Evolutionary conservation across 2,113 vertebrate genomes (phyloP).

Genomic region (Erpornis zantholeuca): DNA sequence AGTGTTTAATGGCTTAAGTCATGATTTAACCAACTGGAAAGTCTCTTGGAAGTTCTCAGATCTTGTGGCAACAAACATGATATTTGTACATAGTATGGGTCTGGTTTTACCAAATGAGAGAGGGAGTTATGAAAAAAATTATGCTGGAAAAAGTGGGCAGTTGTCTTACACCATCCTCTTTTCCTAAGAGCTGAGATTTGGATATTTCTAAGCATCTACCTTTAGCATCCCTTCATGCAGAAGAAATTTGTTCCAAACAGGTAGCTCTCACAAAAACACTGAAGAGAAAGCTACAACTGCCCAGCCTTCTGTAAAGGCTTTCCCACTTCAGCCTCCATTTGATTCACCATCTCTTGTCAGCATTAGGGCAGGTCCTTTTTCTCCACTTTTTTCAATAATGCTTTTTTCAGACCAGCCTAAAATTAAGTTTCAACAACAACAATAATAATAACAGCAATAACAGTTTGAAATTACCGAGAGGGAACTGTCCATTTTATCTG

Average conservation of each 20-base stretch:
- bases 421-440: not conserved
- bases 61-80: not conserved
- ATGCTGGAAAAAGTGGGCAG: not conserved
- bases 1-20: not conserved
- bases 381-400: not conserved
- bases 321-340: not conserved
- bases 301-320: not conserved
- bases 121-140: not conserved
- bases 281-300: not conserved
- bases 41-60: not conserved
- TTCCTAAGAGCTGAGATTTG: not conserved
- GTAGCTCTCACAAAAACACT: not conserved
- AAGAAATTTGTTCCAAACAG: not conserved
- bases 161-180: not conserved
- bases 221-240: not conserved
- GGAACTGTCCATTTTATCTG: not conserved
- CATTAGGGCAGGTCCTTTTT: not conserved
- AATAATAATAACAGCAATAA: not conserved
- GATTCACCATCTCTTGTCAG: not conserved
- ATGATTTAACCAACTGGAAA: not conserved
- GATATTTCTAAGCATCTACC: not conserved
- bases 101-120: not conserved
- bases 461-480: not conserved
- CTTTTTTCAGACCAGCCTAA: not conserved
- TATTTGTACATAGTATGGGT: not conserved